A percentile compares a stretch with the other conserved stretches of the same genome.
Evolutionary conservation across 1,140 invertebrate species (phyloP).

Genomic region (Tribolium madens): DNA sequence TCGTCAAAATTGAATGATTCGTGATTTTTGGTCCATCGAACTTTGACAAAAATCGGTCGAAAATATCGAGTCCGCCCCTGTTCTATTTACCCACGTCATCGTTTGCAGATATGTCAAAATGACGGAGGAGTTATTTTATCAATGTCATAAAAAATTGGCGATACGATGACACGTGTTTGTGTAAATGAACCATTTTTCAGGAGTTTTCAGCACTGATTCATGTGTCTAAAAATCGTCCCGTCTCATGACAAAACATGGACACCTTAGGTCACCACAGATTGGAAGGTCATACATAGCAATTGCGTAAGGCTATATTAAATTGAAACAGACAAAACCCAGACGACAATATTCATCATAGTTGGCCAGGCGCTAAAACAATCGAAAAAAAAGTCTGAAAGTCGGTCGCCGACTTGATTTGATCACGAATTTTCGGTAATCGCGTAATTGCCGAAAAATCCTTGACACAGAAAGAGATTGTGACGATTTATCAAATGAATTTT

Average conservation of each 20-base stretch:
- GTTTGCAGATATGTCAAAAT: neutral
- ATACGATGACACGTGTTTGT: neutral
- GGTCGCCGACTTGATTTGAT: neutral
- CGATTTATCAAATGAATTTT: conserved; percentile 9
- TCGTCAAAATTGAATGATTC: neutral
- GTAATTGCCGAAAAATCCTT: conserved; percentile 16
- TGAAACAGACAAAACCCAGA: conserved; percentile 47
- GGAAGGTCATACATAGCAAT: conserved; percentile 46
- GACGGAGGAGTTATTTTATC: neutral
- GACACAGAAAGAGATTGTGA: conserved; percentile 33
- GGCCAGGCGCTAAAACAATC: neutral
- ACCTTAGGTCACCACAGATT: conserved; percentile 45
- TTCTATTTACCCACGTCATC: neutral
- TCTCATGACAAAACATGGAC: conserved; percentile 40
- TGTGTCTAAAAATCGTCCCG: neutral
- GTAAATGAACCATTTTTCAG: too few species aligned
- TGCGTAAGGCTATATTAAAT: conserved; percentile 40
- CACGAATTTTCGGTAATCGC: neutral
- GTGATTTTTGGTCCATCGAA: conserved; percentile 13
- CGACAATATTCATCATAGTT: conserved; percentile 40
- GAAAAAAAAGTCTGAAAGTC: neutral
- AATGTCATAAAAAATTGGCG: neutral
- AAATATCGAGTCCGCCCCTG: neutral
- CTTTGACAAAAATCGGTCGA: neutral
- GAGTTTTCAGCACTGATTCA: neutral